Evolutionary conservation across 2,797 vertebrate species (phyloP).

Genomic region (Psittacula derbiana): DNA sequence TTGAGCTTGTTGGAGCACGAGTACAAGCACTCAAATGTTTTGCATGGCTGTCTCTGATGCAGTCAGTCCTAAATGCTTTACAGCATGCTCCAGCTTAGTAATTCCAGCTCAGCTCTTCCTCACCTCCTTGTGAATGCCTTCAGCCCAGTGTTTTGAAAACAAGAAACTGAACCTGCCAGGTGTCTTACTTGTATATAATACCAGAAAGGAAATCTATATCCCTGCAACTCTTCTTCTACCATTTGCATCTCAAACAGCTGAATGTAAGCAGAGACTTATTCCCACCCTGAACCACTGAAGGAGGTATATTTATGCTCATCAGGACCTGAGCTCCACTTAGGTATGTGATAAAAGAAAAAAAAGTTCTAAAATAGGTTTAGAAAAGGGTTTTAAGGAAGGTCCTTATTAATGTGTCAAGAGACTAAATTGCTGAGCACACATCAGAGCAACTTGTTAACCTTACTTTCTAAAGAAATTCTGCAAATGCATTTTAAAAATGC

Average conservation of each 20-base stretch:
- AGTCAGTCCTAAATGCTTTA: background rate
- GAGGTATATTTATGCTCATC: background rate
- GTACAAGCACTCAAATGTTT: accelerated
- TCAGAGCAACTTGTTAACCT: background rate
- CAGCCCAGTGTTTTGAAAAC: background rate
- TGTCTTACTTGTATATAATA: background rate
- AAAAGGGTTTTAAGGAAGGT: background rate
- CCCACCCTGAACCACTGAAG: background rate
- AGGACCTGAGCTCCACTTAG: background rate
- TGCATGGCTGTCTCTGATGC: background rate
- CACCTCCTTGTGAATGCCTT: background rate
- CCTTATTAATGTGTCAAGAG: background rate
- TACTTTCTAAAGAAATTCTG: background rate
- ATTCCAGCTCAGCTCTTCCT: background rate
- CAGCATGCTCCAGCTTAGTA: background rate
- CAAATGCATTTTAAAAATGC: background rate
- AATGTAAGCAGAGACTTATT: background rate
- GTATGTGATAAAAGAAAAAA: background rate
- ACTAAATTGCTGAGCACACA: background rate
- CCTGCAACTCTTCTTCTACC: background rate
- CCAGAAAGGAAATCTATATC: background rate
- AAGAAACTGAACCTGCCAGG: background rate
- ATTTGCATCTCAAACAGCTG: background rate
- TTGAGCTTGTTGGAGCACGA: background rate
- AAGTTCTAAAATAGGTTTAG: background rate